These are phyloP conservation scores for Sarotherodon lohbergeri DNA, from an alignment of 2,113 vertebrate genomes.

Conservation along the genomic window DNA sequence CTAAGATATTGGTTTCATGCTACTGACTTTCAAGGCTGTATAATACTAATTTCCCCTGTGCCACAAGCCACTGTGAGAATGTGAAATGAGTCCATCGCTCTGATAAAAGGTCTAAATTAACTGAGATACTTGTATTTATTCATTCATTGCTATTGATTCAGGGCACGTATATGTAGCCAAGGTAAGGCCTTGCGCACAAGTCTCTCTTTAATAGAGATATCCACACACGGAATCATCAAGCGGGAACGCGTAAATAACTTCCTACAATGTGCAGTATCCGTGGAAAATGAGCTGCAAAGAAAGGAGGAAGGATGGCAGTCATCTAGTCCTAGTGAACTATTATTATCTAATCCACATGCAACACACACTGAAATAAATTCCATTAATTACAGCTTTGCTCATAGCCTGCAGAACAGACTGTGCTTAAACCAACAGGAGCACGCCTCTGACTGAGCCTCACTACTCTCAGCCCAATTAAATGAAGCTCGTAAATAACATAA, in stretches of 20 bases:
- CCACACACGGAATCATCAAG: background rate
- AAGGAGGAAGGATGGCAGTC: background rate
- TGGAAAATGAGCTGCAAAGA: background rate
- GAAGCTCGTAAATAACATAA: constrained; percentile 64
- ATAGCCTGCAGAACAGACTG: background rate
- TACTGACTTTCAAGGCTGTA: background rate
- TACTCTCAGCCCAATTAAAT: constrained; percentile 57
- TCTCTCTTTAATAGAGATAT: constrained; percentile 3
- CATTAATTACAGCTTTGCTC: constrained; percentile 38
- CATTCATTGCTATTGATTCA: constrained; percentile 40
- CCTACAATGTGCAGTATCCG: background rate
- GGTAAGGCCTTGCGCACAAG: background rate
- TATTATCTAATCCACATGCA: background rate
- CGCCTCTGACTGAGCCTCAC: background rate
- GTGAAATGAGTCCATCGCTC: background rate
- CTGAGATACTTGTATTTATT: constrained; percentile 1
- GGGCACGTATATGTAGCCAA: background rate
- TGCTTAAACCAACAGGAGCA: background rate
- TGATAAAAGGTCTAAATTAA: constrained; percentile 16
- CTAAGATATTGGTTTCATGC: background rate
- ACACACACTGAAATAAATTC: constrained; percentile 6
- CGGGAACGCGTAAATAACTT: background rate
- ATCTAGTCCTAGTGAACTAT: background rate
- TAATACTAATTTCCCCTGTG: constrained; percentile 24
- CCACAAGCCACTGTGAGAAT: background rate